phyloP scores from a whole-genome alignment of 1,140 invertebrate species.

The Hypothenemus hampei region DNA sequence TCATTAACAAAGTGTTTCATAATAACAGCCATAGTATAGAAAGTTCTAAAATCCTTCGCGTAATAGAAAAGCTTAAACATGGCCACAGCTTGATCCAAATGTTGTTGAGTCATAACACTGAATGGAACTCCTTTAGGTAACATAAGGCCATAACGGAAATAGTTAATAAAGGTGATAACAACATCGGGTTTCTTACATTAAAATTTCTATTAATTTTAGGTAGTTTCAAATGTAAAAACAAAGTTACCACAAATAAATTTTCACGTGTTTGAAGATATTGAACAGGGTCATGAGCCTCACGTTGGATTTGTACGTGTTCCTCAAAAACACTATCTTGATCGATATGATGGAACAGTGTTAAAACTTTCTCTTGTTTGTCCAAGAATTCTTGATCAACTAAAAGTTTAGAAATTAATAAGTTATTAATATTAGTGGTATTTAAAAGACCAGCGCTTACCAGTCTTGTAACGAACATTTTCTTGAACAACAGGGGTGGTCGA shows the following conservation, averaged over 20 bases:
- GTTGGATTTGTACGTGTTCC: slow-evolving; percentile 46
- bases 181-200: slow-evolving; percentile 47
- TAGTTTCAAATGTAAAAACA: background rate
- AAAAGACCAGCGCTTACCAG: slow-evolving; percentile 26
- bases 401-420: slow-evolving; percentile 1
- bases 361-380: slow-evolving; percentile 55
- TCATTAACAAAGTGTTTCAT: slow-evolving; percentile 58
- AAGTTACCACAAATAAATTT: slow-evolving; percentile 12
- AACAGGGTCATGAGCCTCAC: slow-evolving; percentile 6
- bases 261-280: slow-evolving; percentile 17
- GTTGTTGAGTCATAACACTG: slow-evolving; percentile 49
- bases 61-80: slow-evolving; percentile 58
- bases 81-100: slow-evolving; percentile 52
- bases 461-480: slow-evolving; percentile 24
- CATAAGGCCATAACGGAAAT: slow-evolving; percentile 43
- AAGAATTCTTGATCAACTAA: slow-evolving; percentile 44
- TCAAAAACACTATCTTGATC: slow-evolving; percentile 51
- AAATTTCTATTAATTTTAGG: background rate
- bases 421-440: too few relatives aligned
- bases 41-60: slow-evolving; percentile 60
- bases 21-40: slow-evolving; percentile 61
- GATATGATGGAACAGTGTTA: slow-evolving; percentile 58
- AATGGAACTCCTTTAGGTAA: slow-evolving; percentile 45
- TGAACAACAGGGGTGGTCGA: slow-evolving; percentile 2
- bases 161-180: slow-evolving; percentile 48